Evolutionary conservation across 2,113 vertebrate species (phyloP).

Genomic region (Tachuris rubrigastra): DNA sequence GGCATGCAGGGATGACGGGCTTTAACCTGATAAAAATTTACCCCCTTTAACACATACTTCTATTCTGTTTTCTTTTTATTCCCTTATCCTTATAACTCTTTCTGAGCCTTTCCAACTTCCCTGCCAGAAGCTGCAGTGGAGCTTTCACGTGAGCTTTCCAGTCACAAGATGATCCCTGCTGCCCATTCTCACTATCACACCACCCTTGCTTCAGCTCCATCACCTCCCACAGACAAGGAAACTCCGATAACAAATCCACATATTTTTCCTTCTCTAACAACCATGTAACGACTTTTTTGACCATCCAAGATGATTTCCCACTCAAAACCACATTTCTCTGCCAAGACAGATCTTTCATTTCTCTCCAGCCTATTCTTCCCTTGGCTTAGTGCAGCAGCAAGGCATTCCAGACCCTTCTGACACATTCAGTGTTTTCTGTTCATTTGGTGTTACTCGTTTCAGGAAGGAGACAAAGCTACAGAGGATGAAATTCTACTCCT

Average conservation of each 20-base stretch:
- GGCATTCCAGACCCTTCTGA: neutral
- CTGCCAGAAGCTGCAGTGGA: neutral
- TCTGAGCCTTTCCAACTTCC: neutral
- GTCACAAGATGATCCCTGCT: neutral
- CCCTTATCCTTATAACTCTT: neutral
- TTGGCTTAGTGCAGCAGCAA: neutral
- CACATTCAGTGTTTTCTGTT: neutral
- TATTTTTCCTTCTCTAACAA: neutral
- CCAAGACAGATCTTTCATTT: neutral
- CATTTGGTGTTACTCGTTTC: neutral
- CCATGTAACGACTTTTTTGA: neutral
- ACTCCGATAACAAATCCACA: neutral
- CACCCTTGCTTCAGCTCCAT: rapidly evolving
- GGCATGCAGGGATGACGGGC: rapidly evolving
- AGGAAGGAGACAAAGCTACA: neutral
- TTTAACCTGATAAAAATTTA: neutral
- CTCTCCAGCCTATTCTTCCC: neutral
- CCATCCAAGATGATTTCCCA: neutral
- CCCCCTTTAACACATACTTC: neutral
- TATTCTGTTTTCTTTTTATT: neutral
- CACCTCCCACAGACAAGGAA: neutral
- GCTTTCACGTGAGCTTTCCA: neutral
- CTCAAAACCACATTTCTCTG: neutral
- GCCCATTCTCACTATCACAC: neutral
- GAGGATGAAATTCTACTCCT: neutral